Evolutionary conservation across 1,140 invertebrate genomes (phyloP).

Genomic region (Macrosteles quadrilineatus): DNA sequence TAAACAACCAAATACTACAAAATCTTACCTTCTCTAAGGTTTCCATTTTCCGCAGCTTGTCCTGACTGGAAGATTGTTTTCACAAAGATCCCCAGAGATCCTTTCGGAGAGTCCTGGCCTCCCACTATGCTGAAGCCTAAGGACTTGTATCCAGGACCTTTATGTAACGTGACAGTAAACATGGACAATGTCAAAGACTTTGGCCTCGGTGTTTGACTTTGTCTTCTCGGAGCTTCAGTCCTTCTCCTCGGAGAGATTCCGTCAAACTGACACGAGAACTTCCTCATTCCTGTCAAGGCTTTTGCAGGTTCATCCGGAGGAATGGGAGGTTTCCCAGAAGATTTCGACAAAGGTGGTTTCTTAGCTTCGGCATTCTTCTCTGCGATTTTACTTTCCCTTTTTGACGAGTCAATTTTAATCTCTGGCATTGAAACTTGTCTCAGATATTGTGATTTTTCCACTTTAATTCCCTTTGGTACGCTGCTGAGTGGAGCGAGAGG

Average conservation of each 20-base stretch:
- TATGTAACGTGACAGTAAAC: constrained; percentile 76
- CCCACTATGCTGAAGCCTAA: constrained; percentile 92
- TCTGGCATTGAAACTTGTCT: constrained; percentile 41
- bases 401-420: constrained; percentile 35
- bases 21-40: constrained; percentile 76
- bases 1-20: too few species aligned
- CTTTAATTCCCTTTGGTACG: neutral
- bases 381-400: constrained; percentile 1
- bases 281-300: constrained; percentile 45
- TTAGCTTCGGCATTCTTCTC: neutral
- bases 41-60: constrained; percentile 82
- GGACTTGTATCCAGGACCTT: constrained; percentile 81
- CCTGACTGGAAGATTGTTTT: constrained; percentile 87
- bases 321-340: constrained; percentile 25
- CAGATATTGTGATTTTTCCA: constrained; percentile 27
- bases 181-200: constrained; percentile 66
- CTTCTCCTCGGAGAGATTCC: constrained; percentile 30
- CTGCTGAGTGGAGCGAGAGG: constrained; percentile 4
- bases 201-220: constrained; percentile 51
- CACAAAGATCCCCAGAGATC: constrained; percentile 85
- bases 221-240: constrained; percentile 8
- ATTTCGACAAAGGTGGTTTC: neutral
- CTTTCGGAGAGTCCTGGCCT: constrained; percentile 84
- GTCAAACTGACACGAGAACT: constrained; percentile 45
- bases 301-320: constrained; percentile 36